Percentiles rank a stretch among this genome's conserved stretches.
Evolutionary conservation across 30 jellyfish, hydroid and myxozoan species (phyloP).

Genomic region (Aurelia aurita complex sp. Pacific): DNA sequence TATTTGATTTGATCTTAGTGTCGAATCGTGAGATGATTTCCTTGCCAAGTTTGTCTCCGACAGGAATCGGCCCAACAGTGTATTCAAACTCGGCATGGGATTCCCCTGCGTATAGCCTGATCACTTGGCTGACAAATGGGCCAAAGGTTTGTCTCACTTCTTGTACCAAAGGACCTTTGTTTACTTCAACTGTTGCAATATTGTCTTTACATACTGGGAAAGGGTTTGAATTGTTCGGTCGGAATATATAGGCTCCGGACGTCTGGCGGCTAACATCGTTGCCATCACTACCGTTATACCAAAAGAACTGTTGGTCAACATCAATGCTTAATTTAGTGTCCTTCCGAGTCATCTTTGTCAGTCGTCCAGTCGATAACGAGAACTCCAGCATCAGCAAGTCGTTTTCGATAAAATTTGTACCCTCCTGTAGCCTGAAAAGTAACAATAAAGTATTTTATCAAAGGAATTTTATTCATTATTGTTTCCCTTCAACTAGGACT

Average conservation of each 20-base stretch:
- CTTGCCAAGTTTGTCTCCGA: slow-evolving; percentile 84
- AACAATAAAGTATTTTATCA: too few relatives aligned
- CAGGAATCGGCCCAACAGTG: slow-evolving; percentile 96
- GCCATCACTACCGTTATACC: slow-evolving; percentile 95
- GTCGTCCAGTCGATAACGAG: slow-evolving; percentile 50
- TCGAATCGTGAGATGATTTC: slow-evolving; percentile 87
- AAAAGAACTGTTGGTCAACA: slow-evolving; percentile 90
- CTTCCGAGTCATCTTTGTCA: slow-evolving; percentile 56
- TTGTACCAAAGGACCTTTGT: slow-evolving; percentile 82
- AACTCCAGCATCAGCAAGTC: too few relatives aligned
- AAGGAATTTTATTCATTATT: too few relatives aligned
- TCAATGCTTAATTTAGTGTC: slow-evolving; percentile 67
- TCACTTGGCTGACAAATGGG: slow-evolving; percentile 85
- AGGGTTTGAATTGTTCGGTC: slow-evolving; percentile 82
- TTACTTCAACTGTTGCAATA: slow-evolving; percentile 57
- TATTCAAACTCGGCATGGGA: slow-evolving; percentile 86
- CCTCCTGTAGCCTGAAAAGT: too few relatives aligned
- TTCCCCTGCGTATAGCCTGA: slow-evolving; percentile 75
- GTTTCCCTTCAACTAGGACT: too few relatives aligned
- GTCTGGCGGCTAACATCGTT: slow-evolving; percentile 86
- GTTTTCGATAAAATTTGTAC: too few relatives aligned
- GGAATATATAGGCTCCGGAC: slow-evolving; percentile 94
- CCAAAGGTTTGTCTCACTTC: slow-evolving; percentile 94
- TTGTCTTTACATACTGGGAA: slow-evolving; percentile 58
- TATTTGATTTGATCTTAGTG: slow-evolving; percentile 78